Evolutionary conservation across 2,113 vertebrate genomes (phyloP), one percentile per base, ranked within the genome.

Genomic region (Cochlearius cochlearius): DNA sequence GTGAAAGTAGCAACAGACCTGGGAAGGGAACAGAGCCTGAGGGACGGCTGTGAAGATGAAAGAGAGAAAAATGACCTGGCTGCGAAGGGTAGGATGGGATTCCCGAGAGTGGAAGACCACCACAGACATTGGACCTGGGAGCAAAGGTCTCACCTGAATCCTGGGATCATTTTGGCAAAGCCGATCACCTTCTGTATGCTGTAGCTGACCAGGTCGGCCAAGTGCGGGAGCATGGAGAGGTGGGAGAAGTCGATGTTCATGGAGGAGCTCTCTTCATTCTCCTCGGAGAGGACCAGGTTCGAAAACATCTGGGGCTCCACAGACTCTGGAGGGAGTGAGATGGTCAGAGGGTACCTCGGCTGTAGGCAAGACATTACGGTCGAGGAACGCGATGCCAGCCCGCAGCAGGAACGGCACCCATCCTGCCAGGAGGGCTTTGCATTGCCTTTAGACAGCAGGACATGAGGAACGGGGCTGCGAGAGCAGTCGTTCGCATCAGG

Each of bases 81-180:
- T 36, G 73, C 2, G 39, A 36, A n/a, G 32, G 56, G 60, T 12
- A 41, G 72, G 39, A 29, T 0, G 1, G 55, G 29, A 49, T 81
- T 66, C 73, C 76, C 0, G 0, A 27, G 58, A 10, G 38, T 1
- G 5, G 72, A 29, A 59, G 60, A 36, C 41, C 16, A 0, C 12
- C 56, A 1, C 1, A 3, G n/a, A 11, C 3, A 0, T 1, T 0
- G 0, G 29, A 19, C 14, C 12, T 4, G 58, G 50, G 60, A 79
- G 41, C 64, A 18, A 69, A 74, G 0, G 2, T 59, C 98, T 92
- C 92, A 99, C 99, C 98, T 99, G 98, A 99, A 99, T 1, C 99
- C 99, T 0, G 99, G 99, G 95, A 99, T 99, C 99, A 99, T 99
- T 96, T 99, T 99, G 93, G 99, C 99, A 91, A 99, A 99, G 91